These are phyloP conservation scores for Drosophila lini DNA, from an alignment of 1,140 invertebrate species.

Conservation along the genomic window DNA sequence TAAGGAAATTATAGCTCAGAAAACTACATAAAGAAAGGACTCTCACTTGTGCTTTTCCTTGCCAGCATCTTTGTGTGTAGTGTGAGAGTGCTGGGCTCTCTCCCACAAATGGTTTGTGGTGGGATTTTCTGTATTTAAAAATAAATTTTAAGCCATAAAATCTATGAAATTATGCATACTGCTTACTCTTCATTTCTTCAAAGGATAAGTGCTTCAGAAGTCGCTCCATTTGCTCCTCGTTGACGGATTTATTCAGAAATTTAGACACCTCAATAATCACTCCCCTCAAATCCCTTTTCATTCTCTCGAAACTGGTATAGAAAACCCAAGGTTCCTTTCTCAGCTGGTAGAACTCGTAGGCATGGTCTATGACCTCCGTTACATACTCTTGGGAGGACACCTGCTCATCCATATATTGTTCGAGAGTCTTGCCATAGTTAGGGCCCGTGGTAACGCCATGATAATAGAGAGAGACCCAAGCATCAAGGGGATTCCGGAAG, in stretches of 20 bases:
- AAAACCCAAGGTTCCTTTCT: slow-evolving; percentile 89
- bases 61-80: slow-evolving; percentile 8
- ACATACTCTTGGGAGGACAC: slow-evolving; percentile 1
- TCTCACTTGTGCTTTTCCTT: slow-evolving; percentile 49
- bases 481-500: slow-evolving; percentile 92
- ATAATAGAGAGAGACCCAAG: slow-evolving; percentile 92
- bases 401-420: slow-evolving; percentile 30
- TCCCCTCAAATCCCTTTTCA: slow-evolving; percentile 63
- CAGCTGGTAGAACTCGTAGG: slow-evolving; percentile 90
- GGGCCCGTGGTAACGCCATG: slow-evolving; percentile 87
- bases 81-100: background rate
- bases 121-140: slow-evolving; percentile 51
- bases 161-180: fast-evolving
- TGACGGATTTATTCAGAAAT: slow-evolving; percentile 61
- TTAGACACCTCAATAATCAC: slow-evolving; percentile 59
- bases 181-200: slow-evolving; percentile 74
- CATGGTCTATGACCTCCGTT: slow-evolving; percentile 87
- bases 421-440: slow-evolving; percentile 40
- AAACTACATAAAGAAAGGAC: background rate
- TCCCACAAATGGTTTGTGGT: slow-evolving; percentile 64
- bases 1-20: background rate
- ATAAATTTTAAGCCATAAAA: background rate
- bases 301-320: slow-evolving; percentile 93
- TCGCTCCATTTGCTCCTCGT: slow-evolving; percentile 50
- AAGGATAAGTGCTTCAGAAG: slow-evolving; percentile 71